Percentiles rank a stretch among this genome's conserved stretches.
Conservation (phyloP, 2,797 vertebrate genomes). For the Rhinogobio ventralis region DNA sequence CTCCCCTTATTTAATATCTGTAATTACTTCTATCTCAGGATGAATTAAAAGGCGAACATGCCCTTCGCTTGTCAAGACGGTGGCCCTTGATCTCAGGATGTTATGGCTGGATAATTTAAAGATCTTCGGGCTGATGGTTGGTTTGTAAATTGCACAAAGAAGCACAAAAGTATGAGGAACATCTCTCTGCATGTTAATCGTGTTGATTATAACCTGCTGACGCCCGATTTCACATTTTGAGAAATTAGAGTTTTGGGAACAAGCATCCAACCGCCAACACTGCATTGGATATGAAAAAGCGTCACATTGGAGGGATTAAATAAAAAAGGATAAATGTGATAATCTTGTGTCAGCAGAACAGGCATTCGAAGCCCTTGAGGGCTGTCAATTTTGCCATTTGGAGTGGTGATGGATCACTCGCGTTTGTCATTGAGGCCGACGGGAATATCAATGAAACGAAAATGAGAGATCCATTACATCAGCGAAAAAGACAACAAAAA, state of each 20-base stretch:
- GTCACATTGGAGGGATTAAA: conserved; percentile 58
- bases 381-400: conserved; percentile 62
- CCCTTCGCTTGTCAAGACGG: conserved; percentile 8
- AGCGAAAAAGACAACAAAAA: conserved; percentile 42
- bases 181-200: not conserved
- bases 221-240: not conserved
- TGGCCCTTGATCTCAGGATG: conserved; percentile 5
- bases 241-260: conserved; percentile 16
- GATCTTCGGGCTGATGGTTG: not conserved
- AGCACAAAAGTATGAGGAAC: conserved; percentile 2
- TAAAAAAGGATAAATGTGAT: conserved; percentile 60
- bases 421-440: conserved; percentile 50
- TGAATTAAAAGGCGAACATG: conserved; percentile 1
- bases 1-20: conserved; percentile 51
- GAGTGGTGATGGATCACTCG: conserved; percentile 52
- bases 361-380: conserved; percentile 50
- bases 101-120: conserved; percentile 17
- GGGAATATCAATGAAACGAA: conserved; percentile 56
- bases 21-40: conserved; percentile 48
- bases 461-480: conserved; percentile 43
- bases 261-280: not conserved
- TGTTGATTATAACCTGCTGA: conserved; percentile 24
- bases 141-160: conserved; percentile 9
- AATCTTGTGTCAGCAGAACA: conserved; percentile 60
- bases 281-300: conserved; percentile 46